Evolutionary conservation across 1,140 invertebrate species (phyloP).

Genomic region (Antheraea mylitta): DNA sequence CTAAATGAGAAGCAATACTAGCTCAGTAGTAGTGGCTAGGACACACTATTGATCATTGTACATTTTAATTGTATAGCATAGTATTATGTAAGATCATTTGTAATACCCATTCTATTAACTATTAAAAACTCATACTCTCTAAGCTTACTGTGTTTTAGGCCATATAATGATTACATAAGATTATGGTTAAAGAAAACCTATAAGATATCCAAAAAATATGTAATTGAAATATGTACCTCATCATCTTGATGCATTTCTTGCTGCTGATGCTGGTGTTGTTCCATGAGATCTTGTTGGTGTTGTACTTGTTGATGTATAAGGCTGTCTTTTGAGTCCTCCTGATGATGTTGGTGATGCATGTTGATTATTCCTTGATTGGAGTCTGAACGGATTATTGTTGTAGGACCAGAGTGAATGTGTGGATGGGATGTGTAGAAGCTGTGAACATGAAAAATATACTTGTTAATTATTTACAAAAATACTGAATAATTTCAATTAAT

Average conservation of each 20-base stretch:
- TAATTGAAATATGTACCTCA: slow-evolving; percentile 29
- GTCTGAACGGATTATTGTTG: slow-evolving; percentile 70
- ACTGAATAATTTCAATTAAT: too few species aligned
- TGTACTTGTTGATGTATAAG: slow-evolving; percentile 72
- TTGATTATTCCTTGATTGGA: slow-evolving; percentile 75
- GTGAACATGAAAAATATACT: slow-evolving; percentile 27
- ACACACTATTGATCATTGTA: too few species aligned
- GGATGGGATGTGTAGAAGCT: slow-evolving; percentile 76
- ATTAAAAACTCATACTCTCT: too few species aligned
- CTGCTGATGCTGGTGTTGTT: slow-evolving; percentile 66
- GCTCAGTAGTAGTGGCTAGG: too few species aligned
- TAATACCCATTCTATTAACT: too few species aligned
- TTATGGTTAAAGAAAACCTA: not conserved
- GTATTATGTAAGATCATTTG: too few species aligned
- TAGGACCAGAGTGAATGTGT: slow-evolving; percentile 69
- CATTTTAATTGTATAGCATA: too few species aligned
- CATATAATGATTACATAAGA: too few species aligned
- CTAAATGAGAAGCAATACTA: too few species aligned
- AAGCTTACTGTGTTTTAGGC: too few species aligned
- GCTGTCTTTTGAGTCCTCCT: slow-evolving; percentile 74
- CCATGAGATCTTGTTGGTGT: slow-evolving; percentile 67
- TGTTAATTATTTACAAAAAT: not conserved
- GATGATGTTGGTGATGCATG: slow-evolving; percentile 71
- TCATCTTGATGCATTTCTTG: slow-evolving; percentile 67
- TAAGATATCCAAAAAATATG: not conserved